Evolutionary conservation across 2,888 invertebrate genomes (phyloP).

Genomic region (Lamproptera curius): DNA sequence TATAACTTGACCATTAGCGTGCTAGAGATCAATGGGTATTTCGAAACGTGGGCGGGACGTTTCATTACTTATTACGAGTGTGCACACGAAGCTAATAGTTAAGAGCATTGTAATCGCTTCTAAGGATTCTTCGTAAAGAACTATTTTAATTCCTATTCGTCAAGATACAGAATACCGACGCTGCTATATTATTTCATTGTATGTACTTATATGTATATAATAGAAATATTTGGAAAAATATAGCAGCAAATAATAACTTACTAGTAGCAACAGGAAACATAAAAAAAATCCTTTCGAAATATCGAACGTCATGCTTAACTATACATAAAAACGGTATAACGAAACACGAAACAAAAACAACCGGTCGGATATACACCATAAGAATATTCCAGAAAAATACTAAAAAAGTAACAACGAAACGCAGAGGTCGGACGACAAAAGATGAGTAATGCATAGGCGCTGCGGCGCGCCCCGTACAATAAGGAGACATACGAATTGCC

Average conservation of each 20-base stretch:
- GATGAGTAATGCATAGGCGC: conserved; percentile 71
- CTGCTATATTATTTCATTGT: no score
- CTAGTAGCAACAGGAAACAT: no score
- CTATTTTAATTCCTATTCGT: no score
- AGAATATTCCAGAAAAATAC: background rate
- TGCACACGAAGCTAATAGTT: conserved; percentile 45
- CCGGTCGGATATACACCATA: background rate
- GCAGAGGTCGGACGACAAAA: conserved; percentile 58
- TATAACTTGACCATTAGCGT: conserved; percentile 64
- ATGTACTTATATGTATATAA: no score
- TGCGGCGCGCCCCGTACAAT: conserved; percentile 61
- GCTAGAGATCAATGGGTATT: conserved; percentile 64
- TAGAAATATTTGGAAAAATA: background rate
- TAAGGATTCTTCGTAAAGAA: no score
- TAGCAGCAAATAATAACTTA: background rate
- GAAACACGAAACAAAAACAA: conserved; percentile 60
- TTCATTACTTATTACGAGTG: conserved; percentile 72
- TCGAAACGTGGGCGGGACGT: conserved; percentile 64
- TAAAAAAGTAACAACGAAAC: conserved; percentile 34
- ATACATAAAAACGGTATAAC: no score
- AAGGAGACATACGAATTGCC: conserved; percentile 71
- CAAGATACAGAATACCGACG: no score
- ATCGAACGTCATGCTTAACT: no score
- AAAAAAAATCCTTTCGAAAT: no score
- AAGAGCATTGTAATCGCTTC: no score